phyloP scores from a whole-genome alignment of 2,888 invertebrate species.

The Buathra laborator region DNA sequence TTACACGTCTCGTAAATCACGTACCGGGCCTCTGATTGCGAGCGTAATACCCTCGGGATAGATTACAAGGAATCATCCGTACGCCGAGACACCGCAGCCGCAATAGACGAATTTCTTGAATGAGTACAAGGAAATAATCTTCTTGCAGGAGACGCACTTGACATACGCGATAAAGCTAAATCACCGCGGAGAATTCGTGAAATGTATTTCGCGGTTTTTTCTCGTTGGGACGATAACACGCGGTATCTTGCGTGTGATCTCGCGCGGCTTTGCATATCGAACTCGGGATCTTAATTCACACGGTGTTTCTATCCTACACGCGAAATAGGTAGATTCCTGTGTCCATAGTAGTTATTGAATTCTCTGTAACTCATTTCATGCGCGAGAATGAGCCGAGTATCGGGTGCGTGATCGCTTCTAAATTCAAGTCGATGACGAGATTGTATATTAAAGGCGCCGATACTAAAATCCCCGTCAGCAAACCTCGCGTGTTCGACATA shows the following conservation, averaged over 20 bases:
- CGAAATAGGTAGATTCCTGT: neutral
- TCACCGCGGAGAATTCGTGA: neutral
- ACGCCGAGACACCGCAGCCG: slow-evolving; percentile 33
- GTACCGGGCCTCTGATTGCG: slow-evolving; percentile 66
- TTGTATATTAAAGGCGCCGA: neutral
- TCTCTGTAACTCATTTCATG: neutral
- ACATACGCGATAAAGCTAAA: neutral
- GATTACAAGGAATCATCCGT: slow-evolving; percentile 64
- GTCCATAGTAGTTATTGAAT: neutral
- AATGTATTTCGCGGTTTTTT: slow-evolving; percentile 9
- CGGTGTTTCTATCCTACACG: neutral
- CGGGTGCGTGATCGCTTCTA: slow-evolving; percentile 14
- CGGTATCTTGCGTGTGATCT: slow-evolving; percentile 18
- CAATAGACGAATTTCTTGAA: slow-evolving; percentile 41
- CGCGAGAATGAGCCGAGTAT: neutral
- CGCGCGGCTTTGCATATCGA: neutral
- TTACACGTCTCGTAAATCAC: slow-evolving; percentile 71
- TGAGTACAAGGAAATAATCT: slow-evolving; percentile 18
- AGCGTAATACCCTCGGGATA: slow-evolving; percentile 64
- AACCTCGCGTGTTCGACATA: slow-evolving; percentile 26
- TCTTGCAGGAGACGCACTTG: neutral
- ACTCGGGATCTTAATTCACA: neutral
- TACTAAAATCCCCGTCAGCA: neutral
- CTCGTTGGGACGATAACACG: neutral
- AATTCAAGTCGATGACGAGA: slow-evolving; percentile 14